Evolutionary conservation across 30 jellyfish, hydroid and myxozoan species (phyloP), one percentile per base, ranked within the genome.

Genomic region (Aurelia sp.): DNA sequence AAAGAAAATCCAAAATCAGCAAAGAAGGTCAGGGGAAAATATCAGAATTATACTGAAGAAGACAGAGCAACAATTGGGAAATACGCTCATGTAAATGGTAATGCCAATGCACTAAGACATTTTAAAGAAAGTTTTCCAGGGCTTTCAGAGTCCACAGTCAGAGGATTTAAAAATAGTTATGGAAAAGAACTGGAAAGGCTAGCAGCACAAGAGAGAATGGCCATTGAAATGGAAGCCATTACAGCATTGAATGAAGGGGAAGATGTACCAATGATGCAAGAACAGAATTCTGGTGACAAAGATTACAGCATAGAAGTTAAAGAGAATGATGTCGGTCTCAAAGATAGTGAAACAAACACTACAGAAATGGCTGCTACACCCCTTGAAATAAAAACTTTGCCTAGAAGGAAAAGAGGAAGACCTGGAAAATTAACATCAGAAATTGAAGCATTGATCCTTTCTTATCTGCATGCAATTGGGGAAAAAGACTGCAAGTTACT

Each of bases 31-130:
- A 81, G 91, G 23, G 91, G 91, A 18, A 81, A 69, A 44, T 81
- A 81, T 40, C 91, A 71, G 19, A 81, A 84, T 33, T 81, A 81
- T 31, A 65, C 66, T 6, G 95, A 66, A 37, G 31, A 86, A 21
- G 85, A 74, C 20, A 47, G 95, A 65, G 81, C 77, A 21, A 73
- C 27, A 11, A 86, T 86, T 63, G 95, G 95, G 33, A 86, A 61
- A 58, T 86, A 27, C 51, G 95, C 95, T 2, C 41, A 21, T 35
- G 63, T 50, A 27, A 74, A 74, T 53, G 95, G 95, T 17, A 86
- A 59, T 86, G 89, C 81, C 16, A 63, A 65, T 53, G 87, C 95
- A 9, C 13, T 74, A 20, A 47, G 85, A 58, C 50, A 22, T 30
- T 86, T 74, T 57, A 75, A 74, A 66, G 85, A 66, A 3, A 51